A percentile compares a stretch with the other conserved stretches of the same genome.
phyloP scores from a whole-genome alignment of 2,888 invertebrate genomes.

The Horisme vitalbata region DNA sequence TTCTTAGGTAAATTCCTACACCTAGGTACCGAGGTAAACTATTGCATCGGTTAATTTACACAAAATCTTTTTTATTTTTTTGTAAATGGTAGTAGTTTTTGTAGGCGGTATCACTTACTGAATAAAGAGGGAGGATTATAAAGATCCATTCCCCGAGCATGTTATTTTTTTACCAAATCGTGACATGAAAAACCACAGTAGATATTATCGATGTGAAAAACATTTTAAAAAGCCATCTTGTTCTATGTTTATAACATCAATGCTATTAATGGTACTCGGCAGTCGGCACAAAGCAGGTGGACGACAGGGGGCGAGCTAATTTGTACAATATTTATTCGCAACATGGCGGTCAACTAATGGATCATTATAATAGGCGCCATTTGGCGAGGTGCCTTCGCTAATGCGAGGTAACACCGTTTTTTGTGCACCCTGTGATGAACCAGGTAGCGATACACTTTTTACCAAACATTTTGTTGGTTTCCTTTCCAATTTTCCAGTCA shows the following conservation, averaged over 20 bases:
- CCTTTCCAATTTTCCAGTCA: not conserved
- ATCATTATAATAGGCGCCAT: conserved; percentile 65
- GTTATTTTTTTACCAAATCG: no score
- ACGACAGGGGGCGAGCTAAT: conserved; percentile 68
- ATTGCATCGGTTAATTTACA: no score
- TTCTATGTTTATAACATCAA: no score
- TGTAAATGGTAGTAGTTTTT: no score
- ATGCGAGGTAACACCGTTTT: conserved; percentile 48
- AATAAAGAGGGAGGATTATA: no score
- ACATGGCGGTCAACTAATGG: conserved; percentile 68
- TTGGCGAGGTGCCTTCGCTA: conserved; percentile 69
- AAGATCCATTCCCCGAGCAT: no score
- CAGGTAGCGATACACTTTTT: conserved; percentile 23
- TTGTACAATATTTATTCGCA: conserved; percentile 78
- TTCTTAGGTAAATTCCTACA: no score
- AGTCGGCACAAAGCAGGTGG: conserved; percentile 55
- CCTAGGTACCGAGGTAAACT: not conserved
- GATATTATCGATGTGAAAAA: no score
- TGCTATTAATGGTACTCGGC: conserved; percentile 55
- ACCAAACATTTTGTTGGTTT: conserved; percentile 19
- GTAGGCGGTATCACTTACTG: no score
- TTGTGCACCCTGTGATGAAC: conserved; percentile 21
- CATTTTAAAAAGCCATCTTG: no score
- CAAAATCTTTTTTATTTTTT: no score
- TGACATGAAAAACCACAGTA: no score